Conservation (phyloP, 1,140 invertebrate genomes). For the Episyrphus balteatus region DNA sequence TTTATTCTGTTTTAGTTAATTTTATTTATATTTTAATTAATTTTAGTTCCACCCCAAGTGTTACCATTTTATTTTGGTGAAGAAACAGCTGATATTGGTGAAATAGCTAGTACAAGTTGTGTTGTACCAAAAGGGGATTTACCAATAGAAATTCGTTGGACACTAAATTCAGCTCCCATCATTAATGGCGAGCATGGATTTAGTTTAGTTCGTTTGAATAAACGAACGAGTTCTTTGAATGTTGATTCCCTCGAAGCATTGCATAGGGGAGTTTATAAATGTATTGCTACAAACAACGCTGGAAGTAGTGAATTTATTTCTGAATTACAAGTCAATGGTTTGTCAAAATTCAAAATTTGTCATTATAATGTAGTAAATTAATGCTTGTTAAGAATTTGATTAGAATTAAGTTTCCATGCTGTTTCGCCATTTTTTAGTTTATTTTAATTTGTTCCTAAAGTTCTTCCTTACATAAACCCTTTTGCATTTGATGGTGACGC, state of each 20-base stretch:
- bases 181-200: conserved; percentile 28
- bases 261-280: conserved; percentile 44
- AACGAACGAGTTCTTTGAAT: conserved; percentile 26
- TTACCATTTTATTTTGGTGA: conserved; percentile 42
- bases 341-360: conserved; percentile 6
- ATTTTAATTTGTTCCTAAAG: background rate
- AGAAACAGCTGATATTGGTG: conserved; percentile 45
- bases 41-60: conserved; percentile 39
- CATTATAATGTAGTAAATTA: too few species aligned
- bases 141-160: conserved; percentile 40
- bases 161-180: conserved; percentile 33
- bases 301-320: conserved; percentile 41
- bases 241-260: conserved; percentile 36
- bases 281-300: conserved; percentile 44
- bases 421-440: background rate
- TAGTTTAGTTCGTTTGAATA: conserved; percentile 19
- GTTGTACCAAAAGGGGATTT: conserved; percentile 43
- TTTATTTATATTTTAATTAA: conserved; percentile 6
- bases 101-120: conserved; percentile 44
- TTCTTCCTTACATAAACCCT: conserved; percentile 47
- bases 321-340: conserved; percentile 48
- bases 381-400: too few species aligned
- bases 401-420: too few species aligned
- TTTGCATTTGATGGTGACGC: conserved; percentile 50
- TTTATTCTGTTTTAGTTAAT: background rate